phyloP scores from a whole-genome alignment of 2,113 vertebrate genomes.

The Thryonomys swinderianus region DNA sequence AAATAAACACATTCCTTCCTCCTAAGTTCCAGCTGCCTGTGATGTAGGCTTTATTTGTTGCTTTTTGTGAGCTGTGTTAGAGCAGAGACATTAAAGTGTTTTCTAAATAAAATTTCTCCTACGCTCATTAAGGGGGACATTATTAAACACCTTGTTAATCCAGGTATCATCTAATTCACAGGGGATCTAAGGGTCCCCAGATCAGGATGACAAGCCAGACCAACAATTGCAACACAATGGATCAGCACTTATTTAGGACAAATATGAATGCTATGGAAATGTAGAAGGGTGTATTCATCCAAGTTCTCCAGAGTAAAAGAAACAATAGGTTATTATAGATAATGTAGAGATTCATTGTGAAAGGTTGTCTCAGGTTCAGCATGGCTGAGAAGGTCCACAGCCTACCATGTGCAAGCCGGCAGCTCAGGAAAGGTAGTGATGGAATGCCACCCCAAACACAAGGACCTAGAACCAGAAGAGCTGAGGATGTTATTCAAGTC shows the following conservation, averaged over 20 bases:
- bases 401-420: neutral
- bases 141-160: neutral
- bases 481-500: neutral
- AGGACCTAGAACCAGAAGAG: neutral
- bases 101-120: constrained; percentile 7
- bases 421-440: neutral
- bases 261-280: neutral
- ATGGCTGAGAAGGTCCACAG: neutral
- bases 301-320: neutral
- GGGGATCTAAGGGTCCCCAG: neutral
- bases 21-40: neutral
- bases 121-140: neutral
- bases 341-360: neutral
- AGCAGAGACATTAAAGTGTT: neutral
- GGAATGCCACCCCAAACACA: neutral
- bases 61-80: neutral
- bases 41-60: neutral
- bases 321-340: neutral
- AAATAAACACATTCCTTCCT: constrained; percentile 55
- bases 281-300: neutral
- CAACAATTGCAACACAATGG: neutral
- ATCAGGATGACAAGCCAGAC: neutral
- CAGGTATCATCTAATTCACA: neutral
- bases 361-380: neutral
- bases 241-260: neutral